Evolutionary conservation across 2,113 vertebrate species (phyloP).

Genomic region (Ageneiosus marmoratus): DNA sequence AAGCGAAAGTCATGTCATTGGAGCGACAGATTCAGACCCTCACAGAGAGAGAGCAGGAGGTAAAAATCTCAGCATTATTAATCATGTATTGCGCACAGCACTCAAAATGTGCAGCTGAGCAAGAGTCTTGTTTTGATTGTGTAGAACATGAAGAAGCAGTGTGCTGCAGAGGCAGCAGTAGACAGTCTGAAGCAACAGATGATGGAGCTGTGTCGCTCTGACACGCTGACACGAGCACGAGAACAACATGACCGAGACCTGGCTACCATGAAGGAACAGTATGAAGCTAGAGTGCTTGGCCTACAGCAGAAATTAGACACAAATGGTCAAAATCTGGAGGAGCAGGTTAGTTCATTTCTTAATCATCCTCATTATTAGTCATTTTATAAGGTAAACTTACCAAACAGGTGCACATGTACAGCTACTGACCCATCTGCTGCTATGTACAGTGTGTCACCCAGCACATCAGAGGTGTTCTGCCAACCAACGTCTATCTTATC

Average conservation of each 20-base stretch:
- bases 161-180: constrained; percentile 83
- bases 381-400: neutral
- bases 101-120: neutral
- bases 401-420: neutral
- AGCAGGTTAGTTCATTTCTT: constrained; percentile 78
- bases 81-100: neutral
- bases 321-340: constrained; percentile 70
- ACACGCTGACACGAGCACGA: constrained; percentile 81
- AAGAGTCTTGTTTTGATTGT: neutral
- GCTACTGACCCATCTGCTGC: neutral
- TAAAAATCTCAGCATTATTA: neutral
- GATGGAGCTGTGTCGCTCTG: constrained; percentile 84
- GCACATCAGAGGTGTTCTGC: neutral
- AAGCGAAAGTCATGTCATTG: constrained; percentile 80
- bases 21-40: constrained; percentile 83
- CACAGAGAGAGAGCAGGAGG: constrained; percentile 76
- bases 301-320: constrained; percentile 83
- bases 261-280: constrained; percentile 78
- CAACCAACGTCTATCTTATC: neutral
- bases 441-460: neutral
- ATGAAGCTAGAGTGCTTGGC: constrained; percentile 75
- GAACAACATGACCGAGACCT: constrained; percentile 87
- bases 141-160: constrained; percentile 83
- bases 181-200: constrained; percentile 92
- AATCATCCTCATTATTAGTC: neutral